Evolutionary conservation across 2,888 invertebrate genomes (phyloP), one percentile per base, ranked within the genome.

Genomic region (Epinotia nisella): DNA sequence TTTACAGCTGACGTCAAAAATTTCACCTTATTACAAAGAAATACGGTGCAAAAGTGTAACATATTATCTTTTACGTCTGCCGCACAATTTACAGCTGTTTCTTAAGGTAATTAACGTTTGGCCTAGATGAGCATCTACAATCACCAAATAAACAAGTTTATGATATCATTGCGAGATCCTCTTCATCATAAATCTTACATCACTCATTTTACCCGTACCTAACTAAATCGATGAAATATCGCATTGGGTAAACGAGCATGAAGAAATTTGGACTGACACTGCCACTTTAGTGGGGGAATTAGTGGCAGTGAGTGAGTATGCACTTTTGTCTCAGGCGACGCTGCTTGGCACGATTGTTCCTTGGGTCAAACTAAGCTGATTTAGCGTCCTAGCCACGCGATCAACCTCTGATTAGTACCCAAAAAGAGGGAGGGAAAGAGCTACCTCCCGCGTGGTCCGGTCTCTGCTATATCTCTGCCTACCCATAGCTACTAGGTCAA

Each of bases 101-200:
- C 67, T 61, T 61, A 72, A 67, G 53, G 35, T 61, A 66, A 53
- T 66, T 68, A 67, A 55, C 4, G 58, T 49, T 39, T 67, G 72
- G 49, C 72, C 72, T 72, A 68, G 67, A 68, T 72, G 67, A n/a
- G 55, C 67, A 49, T 19, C 35, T 39, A 72, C 72, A 68, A 67
- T 68, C 72, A 62, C 72, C 72, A 62, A 72, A 72, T 56, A 72
- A 72, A 72, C 67, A 49, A 72, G 55, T 68, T 66, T 55, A 55
- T 45, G 19, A 62, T 56, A 61, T 21, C 17, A 56, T 72, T 67
- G 72, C 67, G 45, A 67, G 65, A 66, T 41, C 55, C 15, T 67
- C 71, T 61, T 66, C 71, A 64, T 64, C 56, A 4, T 53, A 55
- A 29, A 49, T 21, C 66, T 71, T 71, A 72, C 72, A 56, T 68